A percentile compares a stretch with the other conserved stretches of the same genome.
Conservation (phyloP, 2,888 invertebrate genomes). For the Rotaria magnacalcarata region DNA sequence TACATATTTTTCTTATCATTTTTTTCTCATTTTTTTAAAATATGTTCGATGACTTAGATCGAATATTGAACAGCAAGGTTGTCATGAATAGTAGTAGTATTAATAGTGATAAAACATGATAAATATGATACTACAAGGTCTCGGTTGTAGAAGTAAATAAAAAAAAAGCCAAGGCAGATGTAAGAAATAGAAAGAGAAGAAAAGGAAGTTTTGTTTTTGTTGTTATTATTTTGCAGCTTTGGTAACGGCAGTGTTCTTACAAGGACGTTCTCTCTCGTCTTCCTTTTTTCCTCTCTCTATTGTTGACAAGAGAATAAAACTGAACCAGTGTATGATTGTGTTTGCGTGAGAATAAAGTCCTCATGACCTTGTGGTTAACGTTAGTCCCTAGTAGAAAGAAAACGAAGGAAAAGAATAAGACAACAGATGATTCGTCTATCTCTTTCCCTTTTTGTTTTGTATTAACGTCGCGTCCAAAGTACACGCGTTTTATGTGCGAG, state of each 20-base stretch:
- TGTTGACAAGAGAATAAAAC: slow-evolving; percentile 3
- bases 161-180: not conserved
- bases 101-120: not conserved
- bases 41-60: not conserved
- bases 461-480: not conserved
- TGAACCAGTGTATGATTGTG: not conserved
- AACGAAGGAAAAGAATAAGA: not conserved
- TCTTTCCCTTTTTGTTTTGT: not conserved
- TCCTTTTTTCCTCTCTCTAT: not conserved
- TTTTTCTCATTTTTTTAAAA: not conserved
- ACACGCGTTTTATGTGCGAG: not conserved
- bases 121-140: not conserved
- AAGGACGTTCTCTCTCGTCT: not conserved
- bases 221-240: slow-evolving; percentile 14
- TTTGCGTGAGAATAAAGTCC: not conserved
- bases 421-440: not conserved
- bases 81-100: not conserved
- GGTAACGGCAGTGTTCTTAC: not conserved
- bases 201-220: slow-evolving; percentile 15
- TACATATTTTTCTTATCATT: not conserved
- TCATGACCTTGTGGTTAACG: not conserved
- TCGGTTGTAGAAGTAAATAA: not conserved
- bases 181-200: not conserved
- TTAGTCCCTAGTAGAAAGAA: not conserved
- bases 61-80: slow-evolving; percentile 21